Conservation (phyloP, 2,797 vertebrate genomes). For the Pangasius djambal region DNA sequence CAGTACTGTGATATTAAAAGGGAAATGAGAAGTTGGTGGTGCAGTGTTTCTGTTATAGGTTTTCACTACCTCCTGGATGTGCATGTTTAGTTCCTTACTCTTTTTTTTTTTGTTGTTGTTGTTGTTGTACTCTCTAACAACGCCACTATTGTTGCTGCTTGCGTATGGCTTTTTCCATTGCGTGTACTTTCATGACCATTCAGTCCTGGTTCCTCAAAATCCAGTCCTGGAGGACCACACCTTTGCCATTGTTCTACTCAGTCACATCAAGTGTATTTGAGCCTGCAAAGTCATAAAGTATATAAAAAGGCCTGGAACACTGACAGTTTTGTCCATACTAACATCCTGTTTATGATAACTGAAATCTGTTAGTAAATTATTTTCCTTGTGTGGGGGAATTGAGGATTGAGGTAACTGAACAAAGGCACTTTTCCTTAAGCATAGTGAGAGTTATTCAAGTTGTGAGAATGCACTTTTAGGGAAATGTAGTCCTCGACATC, state of each 20-base stretch:
- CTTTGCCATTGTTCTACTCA: not conserved
- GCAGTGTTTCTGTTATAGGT: constrained; percentile 32
- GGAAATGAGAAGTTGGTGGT: constrained; percentile 38
- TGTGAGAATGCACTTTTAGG: not conserved
- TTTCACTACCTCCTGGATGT: constrained; percentile 48
- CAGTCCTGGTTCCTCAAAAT: constrained; percentile 24
- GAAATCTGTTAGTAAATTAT: not conserved
- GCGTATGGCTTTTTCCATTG: not conserved
- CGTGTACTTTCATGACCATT: not conserved
- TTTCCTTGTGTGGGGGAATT: not conserved
- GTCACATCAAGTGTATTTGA: not conserved
- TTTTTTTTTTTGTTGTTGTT: not conserved
- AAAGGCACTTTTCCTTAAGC: not conserved
- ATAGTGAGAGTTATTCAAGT: not conserved
- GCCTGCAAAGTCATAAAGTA: not conserved
- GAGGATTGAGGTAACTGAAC: not conserved
- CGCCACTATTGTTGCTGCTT: constrained; percentile 35
- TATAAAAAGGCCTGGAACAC: not conserved
- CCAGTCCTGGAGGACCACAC: constrained; percentile 15
- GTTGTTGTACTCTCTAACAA: constrained; percentile 50
- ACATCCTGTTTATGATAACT: not conserved
- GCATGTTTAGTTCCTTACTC: constrained; percentile 34
- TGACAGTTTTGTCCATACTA: not conserved
- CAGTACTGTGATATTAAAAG: not conserved
- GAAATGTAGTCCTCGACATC: constrained; percentile 5